These are phyloP conservation scores for Upupa epops DNA, from an alignment of 2,113 vertebrate genomes.

Conservation along the genomic window DNA sequence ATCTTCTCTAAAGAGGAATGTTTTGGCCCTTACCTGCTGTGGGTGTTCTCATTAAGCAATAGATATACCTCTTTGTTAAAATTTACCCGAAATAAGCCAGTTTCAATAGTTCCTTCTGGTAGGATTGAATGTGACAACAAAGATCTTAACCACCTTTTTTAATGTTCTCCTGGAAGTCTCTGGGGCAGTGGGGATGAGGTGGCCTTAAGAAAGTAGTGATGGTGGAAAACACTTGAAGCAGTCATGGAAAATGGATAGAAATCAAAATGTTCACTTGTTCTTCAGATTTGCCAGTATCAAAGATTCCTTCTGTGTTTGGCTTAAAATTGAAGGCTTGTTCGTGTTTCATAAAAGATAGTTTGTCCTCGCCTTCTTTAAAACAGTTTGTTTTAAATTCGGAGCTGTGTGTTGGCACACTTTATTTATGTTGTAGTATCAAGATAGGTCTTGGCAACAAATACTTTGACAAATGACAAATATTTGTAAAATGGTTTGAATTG, in stretches of 20 bases:
- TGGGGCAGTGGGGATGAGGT: not conserved
- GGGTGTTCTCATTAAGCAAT: not conserved
- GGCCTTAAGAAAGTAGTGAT: not conserved
- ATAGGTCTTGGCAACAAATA: constrained; percentile 26
- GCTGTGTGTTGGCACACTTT: not conserved
- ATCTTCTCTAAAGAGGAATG: not conserved
- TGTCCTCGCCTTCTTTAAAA: not conserved
- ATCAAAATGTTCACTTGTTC: not conserved
- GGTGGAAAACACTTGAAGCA: not conserved
- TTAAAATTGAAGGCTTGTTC: not conserved
- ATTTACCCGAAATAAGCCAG: not conserved
- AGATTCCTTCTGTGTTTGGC: not conserved
- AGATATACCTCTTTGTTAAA: not conserved
- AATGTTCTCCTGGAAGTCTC: not conserved
- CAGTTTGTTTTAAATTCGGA: constrained; percentile 40
- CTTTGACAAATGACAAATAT: constrained; percentile 56
- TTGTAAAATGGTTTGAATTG: constrained; percentile 54
- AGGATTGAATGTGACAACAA: not conserved
- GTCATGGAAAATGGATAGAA: not conserved
- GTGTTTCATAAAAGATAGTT: not conserved
- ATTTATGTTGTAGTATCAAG: constrained; percentile 28
- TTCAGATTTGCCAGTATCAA: not conserved
- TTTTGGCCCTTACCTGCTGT: not conserved
- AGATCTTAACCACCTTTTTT: not conserved
- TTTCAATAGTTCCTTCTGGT: not conserved